Evolutionary conservation across 2,797 vertebrate species (phyloP).

Genomic region (Propithecus perrieri): DNA sequence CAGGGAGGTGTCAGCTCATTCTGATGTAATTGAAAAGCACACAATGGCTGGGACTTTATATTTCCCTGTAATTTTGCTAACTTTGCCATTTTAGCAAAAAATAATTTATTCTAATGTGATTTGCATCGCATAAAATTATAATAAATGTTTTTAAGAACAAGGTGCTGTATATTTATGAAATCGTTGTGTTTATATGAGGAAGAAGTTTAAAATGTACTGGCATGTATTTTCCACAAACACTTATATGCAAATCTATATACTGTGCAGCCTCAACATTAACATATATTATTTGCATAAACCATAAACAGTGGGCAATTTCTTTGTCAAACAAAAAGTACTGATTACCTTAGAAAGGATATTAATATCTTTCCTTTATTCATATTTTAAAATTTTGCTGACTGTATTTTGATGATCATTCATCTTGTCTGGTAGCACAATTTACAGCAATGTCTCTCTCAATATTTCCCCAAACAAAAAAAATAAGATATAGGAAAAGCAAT

Average conservation of each 20-base stretch:
- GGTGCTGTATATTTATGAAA: slow-evolving; percentile 79
- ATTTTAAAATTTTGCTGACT: slow-evolving; percentile 71
- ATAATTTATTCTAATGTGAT: slow-evolving; percentile 79
- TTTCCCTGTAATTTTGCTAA: slow-evolving; percentile 71
- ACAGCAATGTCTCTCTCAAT: slow-evolving; percentile 11
- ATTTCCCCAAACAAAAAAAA: slow-evolving; percentile 36
- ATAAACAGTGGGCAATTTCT: slow-evolving; percentile 77
- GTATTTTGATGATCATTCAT: slow-evolving; percentile 72
- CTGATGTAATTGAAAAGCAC: slow-evolving; percentile 34
- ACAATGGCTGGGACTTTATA: neutral
- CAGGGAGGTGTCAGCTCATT: neutral
- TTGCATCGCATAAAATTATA: slow-evolving; percentile 81
- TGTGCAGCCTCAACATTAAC: slow-evolving; percentile 58
- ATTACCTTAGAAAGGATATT: slow-evolving; percentile 79
- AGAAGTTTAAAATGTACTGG: slow-evolving; percentile 70
- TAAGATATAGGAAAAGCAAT: neutral
- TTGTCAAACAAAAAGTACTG: slow-evolving; percentile 80
- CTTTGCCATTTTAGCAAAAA: slow-evolving; percentile 66
- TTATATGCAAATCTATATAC: slow-evolving; percentile 59
- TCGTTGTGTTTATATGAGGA: slow-evolving; percentile 59
- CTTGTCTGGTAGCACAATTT: slow-evolving; percentile 56
- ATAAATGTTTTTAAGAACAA: slow-evolving; percentile 79
- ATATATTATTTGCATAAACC: slow-evolving; percentile 77
- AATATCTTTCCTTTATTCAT: slow-evolving; percentile 72
- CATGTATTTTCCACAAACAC: slow-evolving; percentile 63